A percentile compares a stretch with the other conserved stretches of the same genome.
These are phyloP conservation scores for Baccha elongata DNA, from an alignment of 2,888 invertebrate genomes.

Conservation along the genomic window DNA sequence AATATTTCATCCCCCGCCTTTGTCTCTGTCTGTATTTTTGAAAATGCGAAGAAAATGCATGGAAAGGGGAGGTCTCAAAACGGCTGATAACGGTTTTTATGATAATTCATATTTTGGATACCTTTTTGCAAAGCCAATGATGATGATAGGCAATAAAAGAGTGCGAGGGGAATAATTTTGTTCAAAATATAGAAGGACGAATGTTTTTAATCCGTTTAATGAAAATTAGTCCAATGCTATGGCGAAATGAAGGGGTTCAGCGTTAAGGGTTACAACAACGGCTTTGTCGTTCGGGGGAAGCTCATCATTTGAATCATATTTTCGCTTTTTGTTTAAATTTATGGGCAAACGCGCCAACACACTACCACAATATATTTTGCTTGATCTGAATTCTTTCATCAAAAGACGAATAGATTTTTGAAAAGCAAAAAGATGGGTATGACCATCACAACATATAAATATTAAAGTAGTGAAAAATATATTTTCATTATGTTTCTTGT, in stretches of 20 bases:
- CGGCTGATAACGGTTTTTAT: slow-evolving; percentile 64
- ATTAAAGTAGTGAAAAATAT: too few species aligned
- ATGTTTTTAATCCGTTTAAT: slow-evolving; percentile 81
- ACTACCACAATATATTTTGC: too few species aligned
- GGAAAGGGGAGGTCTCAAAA: slow-evolving; percentile 29
- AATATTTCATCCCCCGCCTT: slow-evolving; percentile 48
- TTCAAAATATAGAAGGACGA: slow-evolving; percentile 10
- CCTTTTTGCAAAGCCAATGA: slow-evolving; percentile 57
- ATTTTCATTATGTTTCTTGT: too few species aligned
- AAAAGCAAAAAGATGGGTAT: too few species aligned
- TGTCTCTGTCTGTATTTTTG: neutral
- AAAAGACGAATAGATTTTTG: too few species aligned
- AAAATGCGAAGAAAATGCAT: too few species aligned
- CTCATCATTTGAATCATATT: slow-evolving; percentile 48
- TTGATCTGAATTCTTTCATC: too few species aligned
- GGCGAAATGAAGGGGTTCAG: slow-evolving; percentile 27
- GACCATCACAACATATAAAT: too few species aligned
- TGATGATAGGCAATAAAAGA: slow-evolving; percentile 66
- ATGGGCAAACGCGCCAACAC: slow-evolving; percentile 26
- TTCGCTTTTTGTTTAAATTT: slow-evolving; percentile 31
- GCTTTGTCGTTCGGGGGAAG: neutral
- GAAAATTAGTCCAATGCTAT: slow-evolving; percentile 78
- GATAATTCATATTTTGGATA: slow-evolving; percentile 70
- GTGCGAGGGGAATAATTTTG: slow-evolving; percentile 47
- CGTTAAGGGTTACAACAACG: too few species aligned